phyloP scores from a whole-genome alignment of 2,113 vertebrate species.

The Sturnus vulgaris region DNA sequence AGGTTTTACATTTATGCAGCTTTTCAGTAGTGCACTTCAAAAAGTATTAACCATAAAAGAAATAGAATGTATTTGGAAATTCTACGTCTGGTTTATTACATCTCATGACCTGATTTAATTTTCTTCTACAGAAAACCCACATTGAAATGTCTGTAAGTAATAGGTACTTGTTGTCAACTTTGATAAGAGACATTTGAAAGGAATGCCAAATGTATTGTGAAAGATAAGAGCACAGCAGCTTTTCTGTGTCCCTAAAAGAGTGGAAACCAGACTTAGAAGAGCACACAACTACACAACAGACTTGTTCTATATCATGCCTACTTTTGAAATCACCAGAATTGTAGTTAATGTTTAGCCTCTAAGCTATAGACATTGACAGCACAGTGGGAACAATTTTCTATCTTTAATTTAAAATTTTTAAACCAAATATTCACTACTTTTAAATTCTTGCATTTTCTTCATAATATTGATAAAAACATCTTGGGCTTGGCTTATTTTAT shows the following conservation, averaged over 20 bases:
- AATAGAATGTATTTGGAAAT: slow-evolving; percentile 46
- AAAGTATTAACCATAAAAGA: slow-evolving; percentile 31
- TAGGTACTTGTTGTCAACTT: slow-evolving; percentile 43
- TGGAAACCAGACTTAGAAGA: not conserved
- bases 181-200: slow-evolving; percentile 46
- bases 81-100: slow-evolving; percentile 29
- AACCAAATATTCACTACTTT: not conserved
- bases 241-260: not conserved
- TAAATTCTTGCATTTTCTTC: not conserved
- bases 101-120: slow-evolving; percentile 57
- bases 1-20: slow-evolving; percentile 17
- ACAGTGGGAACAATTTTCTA: not conserved
- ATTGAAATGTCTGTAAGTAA: slow-evolving; percentile 53
- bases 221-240: slow-evolving; percentile 18
- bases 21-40: slow-evolving; percentile 6
- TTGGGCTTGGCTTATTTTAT: not conserved
- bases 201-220: slow-evolving; percentile 35
- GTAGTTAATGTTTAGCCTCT: not conserved
- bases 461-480: not conserved
- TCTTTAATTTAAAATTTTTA: not conserved
- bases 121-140: slow-evolving; percentile 17
- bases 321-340: not conserved
- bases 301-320: not conserved
- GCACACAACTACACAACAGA: not conserved
- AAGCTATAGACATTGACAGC: not conserved